Conservation (phyloP, 2,797 vertebrate species). For the Lates japonicus region DNA sequence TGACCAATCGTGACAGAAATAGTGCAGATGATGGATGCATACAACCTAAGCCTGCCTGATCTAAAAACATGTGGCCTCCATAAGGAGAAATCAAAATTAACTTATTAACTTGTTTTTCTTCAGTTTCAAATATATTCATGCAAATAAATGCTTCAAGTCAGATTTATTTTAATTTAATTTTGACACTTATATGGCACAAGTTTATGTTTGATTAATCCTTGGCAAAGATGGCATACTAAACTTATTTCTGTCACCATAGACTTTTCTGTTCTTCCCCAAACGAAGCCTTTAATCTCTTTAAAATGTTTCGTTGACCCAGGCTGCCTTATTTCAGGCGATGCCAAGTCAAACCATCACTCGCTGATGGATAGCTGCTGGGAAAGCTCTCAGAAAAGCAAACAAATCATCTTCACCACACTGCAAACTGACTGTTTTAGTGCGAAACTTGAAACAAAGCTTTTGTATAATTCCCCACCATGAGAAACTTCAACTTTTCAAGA, state of each 20-base stretch:
- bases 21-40: conserved; percentile 51
- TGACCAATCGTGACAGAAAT: conserved; percentile 62
- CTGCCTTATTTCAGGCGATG: conserved; percentile 11
- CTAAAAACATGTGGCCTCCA: conserved; percentile 37
- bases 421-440: not conserved
- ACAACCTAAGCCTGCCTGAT: conserved; percentile 42
- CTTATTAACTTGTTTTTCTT: conserved; percentile 26
- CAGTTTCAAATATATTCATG: conserved; percentile 12
- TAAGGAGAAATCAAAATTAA: conserved; percentile 11
- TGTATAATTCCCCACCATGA: not conserved
- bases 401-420: conserved; percentile 20
- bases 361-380: conserved; percentile 5
- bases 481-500: not conserved
- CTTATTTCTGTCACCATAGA: not conserved
- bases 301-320: conserved; percentile 6
- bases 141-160: not conserved
- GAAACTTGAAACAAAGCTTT: not conserved
- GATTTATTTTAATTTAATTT: conserved; percentile 6
- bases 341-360: conserved; percentile 1
- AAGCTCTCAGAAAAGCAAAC: conserved; percentile 14
- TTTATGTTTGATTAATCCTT: not conserved
- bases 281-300: not conserved
- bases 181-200: not conserved
- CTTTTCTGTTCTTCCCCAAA: conserved; percentile 1
- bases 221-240: not conserved